phyloP scores from a whole-genome alignment of 2,113 vertebrate species.

The Gracilinanus agilis region DNA sequence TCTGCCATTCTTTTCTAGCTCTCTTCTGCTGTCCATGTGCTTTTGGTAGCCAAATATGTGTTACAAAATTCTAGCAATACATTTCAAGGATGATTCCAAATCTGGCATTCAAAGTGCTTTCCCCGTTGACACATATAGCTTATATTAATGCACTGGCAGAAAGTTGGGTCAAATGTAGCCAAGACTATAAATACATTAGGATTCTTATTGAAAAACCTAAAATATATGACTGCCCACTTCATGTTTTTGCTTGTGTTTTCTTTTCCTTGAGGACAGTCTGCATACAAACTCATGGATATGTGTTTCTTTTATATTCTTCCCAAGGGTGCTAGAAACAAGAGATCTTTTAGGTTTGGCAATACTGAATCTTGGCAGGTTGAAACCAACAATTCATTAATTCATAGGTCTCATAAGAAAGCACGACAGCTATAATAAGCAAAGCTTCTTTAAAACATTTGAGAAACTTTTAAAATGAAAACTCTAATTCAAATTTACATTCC shows the following conservation, averaged over 20 bases:
- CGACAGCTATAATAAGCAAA: not conserved
- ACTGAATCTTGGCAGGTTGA: not conserved
- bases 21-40: not conserved
- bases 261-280: not conserved
- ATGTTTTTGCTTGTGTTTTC: too few species aligned
- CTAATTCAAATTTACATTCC: not conserved
- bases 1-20: not conserved
- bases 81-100: not conserved
- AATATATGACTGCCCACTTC: not conserved
- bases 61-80: not conserved
- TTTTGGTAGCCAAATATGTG: not conserved
- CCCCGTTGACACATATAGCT: not conserved
- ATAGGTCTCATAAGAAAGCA: not conserved
- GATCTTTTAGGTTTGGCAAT: not conserved
- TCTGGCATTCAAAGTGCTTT: not conserved
- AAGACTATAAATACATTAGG: not conserved
- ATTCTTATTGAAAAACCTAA: not conserved
- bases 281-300: not conserved
- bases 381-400: not conserved
- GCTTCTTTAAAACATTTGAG: not conserved
- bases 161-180: not conserved
- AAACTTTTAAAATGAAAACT: not conserved
- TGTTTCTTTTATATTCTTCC: not conserved
- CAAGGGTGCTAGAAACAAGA: not conserved
- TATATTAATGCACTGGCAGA: not conserved